These are phyloP conservation scores for Stegastes partitus DNA, from an alignment of 2,113 vertebrate genomes.

Conservation along the genomic window DNA sequence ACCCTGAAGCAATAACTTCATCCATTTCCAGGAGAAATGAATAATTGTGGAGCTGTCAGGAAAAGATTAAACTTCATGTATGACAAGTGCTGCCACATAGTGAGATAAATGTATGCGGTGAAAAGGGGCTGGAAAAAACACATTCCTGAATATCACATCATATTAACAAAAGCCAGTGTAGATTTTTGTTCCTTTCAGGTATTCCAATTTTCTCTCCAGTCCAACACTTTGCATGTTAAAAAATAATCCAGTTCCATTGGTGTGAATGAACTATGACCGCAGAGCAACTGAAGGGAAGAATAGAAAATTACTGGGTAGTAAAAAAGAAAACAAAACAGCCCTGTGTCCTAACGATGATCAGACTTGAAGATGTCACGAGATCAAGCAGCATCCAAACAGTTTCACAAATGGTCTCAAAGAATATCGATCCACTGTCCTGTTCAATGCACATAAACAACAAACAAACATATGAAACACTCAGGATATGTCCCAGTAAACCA, in stretches of 20 bases:
- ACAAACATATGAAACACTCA: neutral
- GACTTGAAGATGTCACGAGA: too few relatives aligned
- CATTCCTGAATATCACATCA: neutral
- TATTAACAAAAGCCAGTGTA: neutral
- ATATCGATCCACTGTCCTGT: neutral
- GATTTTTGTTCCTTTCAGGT: neutral
- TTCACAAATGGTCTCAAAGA: neutral
- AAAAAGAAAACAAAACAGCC: too few relatives aligned
- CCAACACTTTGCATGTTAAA: neutral
- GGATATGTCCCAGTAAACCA: neutral
- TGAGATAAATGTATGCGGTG: neutral
- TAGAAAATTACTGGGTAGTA: too few relatives aligned
- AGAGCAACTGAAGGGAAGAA: neutral
- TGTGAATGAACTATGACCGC: neutral
- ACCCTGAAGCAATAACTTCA: neutral
- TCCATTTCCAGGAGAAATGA: conserved; percentile 11
- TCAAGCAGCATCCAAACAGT: neutral
- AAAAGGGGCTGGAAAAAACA: neutral
- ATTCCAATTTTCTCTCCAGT: neutral
- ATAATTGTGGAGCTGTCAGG: neutral
- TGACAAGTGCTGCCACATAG: neutral
- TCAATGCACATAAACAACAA: neutral
- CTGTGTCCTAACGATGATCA: too few relatives aligned
- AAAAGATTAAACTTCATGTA: conserved; percentile 18
- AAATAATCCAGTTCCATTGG: neutral